These are phyloP conservation scores for Peromyscus attwateri DNA, from an alignment of 2,797 vertebrate genomes.

Conservation along the genomic window DNA sequence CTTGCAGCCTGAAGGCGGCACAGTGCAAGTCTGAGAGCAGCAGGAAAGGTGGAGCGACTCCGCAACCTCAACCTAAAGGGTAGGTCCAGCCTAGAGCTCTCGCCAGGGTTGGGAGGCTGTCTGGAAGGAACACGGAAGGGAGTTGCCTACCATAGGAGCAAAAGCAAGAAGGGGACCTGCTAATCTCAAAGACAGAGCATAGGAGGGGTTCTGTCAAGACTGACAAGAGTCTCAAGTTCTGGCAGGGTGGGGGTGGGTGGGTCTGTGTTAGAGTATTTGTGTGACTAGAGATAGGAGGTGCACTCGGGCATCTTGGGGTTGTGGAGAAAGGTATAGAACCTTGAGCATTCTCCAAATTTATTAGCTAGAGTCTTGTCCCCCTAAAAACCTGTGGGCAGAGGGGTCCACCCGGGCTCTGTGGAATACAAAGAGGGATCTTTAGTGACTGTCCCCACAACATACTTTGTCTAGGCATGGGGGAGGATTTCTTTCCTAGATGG, in stretches of 20 bases:
- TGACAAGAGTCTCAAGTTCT: background rate
- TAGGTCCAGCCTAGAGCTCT: slow-evolving; percentile 80
- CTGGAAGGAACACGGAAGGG: background rate
- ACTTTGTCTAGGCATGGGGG: background rate
- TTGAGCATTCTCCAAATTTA: background rate
- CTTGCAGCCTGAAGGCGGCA: background rate
- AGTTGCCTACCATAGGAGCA: background rate
- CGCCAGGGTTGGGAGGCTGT: background rate
- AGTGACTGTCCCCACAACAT: background rate
- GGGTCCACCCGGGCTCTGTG: background rate
- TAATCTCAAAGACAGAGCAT: background rate
- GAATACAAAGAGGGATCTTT: background rate
- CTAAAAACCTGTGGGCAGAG: background rate
- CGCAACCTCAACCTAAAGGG: slow-evolving; percentile 25
- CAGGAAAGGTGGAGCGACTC: slow-evolving; percentile 75
- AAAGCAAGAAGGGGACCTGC: background rate
- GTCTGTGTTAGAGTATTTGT: slow-evolving; percentile 32
- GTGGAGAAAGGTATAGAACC: background rate
- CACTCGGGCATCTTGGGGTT: background rate
- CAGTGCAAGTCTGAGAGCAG: background rate
- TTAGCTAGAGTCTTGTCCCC: background rate
- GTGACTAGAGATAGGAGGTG: background rate
- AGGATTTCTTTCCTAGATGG: background rate
- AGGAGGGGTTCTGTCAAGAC: slow-evolving; percentile 26
- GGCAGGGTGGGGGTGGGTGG: background rate